phyloP scores from a whole-genome alignment of 2,797 vertebrate species.

The Lithobates pipiens region DNA sequence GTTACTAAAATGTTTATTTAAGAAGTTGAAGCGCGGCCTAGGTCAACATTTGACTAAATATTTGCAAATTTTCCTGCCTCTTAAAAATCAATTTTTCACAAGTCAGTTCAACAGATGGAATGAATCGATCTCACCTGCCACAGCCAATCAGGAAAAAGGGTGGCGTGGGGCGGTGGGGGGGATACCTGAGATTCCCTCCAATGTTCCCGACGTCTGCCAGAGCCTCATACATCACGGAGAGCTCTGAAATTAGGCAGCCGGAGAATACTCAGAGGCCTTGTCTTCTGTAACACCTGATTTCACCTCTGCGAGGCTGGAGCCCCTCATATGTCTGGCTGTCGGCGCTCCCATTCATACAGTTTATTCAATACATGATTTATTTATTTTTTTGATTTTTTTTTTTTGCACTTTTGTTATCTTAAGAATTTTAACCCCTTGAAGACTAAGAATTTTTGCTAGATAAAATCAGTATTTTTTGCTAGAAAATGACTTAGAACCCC shows the following conservation, averaged over 20 bases:
- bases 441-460: too few species aligned
- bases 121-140: constrained; percentile 72
- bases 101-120: constrained; percentile 66
- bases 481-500: too few species aligned
- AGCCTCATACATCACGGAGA: constrained; percentile 78
- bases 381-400: too few species aligned
- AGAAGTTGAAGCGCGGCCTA: neutral
- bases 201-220: constrained; percentile 65
- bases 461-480: too few species aligned
- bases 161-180: constrained; percentile 44
- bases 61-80: constrained; percentile 60
- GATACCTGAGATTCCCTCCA: constrained; percentile 68
- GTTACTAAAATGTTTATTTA: constrained; percentile 40
- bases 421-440: neutral
- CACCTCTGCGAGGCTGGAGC: constrained; percentile 65
- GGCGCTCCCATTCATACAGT: constrained; percentile 71
- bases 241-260: constrained; percentile 69
- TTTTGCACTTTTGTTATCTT: too few species aligned
- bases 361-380: neutral
- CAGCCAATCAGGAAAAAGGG: constrained; percentile 55
- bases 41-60: constrained; percentile 61
- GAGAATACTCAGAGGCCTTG: constrained; percentile 71
- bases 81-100: constrained; percentile 62
- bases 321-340: constrained; percentile 76
- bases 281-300: constrained; percentile 65